Evolutionary conservation across 2,888 invertebrate species (phyloP), one percentile per base, ranked within the genome.

Genomic region (Embidobia sp.): DNA sequence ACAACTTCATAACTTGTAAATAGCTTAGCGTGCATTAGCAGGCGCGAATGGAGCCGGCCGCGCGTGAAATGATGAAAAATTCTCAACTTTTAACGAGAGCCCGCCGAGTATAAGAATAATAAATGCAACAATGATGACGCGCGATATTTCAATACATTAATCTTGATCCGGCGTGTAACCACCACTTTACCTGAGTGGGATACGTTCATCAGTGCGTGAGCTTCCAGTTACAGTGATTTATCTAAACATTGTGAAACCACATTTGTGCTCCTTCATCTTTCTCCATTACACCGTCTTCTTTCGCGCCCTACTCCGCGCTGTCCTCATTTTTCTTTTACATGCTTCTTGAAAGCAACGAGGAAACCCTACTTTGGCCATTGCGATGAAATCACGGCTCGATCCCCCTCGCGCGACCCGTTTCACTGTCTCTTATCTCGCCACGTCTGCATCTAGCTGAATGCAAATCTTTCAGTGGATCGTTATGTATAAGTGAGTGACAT

Each of bases 401-500:
- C 53, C 78, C 70, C 53, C 53, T 78, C 66, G 48, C 48, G 61
- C 66, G 74, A 78, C 78, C 78, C 78, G 75, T 72, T 67, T 78
- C 78, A 75, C 75, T 67, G 72, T 78, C 78, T 76, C 75, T 75
- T 78, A 78, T 78, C 75, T 72, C 51, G 59, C 61, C 49, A 72
- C 72, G 78, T 76, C 78, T 76, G 75, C 78, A 72, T 66, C 75
- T 57, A 61, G 75, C 63, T 55, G 75, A 75, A 78, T 78, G 78
- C 75, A 78, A 78, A 78, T 75, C 78, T 78, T 78, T 78, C 72
- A 78, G 67, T 72, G 67, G 73, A 72, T 76, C 76, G 75, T 72
- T 76, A 76, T 73, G 67, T 78, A 76, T 78, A 78, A 78, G 78
- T 78, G 78, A 78, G 78, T 78, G 75, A 73, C 78, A 72, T 72